Percentiles rank a stretch among this genome's conserved stretches.
Conservation (phyloP, 2,797 vertebrate genomes). For the Chaetophractus vellerosus region DNA sequence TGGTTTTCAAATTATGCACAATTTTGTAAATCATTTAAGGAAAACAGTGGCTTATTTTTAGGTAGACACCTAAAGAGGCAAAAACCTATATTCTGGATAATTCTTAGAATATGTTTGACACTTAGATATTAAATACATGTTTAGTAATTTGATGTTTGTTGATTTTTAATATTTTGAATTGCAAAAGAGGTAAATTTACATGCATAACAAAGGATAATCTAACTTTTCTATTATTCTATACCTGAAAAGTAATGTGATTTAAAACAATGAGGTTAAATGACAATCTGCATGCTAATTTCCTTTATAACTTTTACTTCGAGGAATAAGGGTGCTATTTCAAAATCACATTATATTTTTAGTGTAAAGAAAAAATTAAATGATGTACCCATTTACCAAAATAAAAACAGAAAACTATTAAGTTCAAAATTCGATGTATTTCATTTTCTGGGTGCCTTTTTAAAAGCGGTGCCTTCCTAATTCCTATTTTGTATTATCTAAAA, state of each 20-base stretch:
- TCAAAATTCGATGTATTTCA: background rate
- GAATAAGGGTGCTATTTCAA: background rate
- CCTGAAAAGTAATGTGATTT: background rate
- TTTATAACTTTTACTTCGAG: background rate
- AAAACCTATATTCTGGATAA: background rate
- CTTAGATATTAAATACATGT: background rate
- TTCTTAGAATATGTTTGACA: background rate
- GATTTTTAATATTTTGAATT: background rate
- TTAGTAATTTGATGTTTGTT: background rate
- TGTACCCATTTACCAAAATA: background rate
- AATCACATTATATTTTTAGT: background rate
- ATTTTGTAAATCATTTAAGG: background rate
- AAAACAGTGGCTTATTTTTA: slow-evolving; percentile 1
- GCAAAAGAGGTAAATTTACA: background rate
- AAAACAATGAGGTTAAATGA: background rate
- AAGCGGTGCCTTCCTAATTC: background rate
- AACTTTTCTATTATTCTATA: background rate
- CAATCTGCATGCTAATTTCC: background rate
- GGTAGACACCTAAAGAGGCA: background rate
- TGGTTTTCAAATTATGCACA: slow-evolving; percentile 26
- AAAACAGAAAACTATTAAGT: slow-evolving; percentile 10
- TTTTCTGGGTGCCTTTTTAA: slow-evolving; percentile 1
- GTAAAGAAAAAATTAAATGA: slow-evolving; percentile 20
- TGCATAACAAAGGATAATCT: background rate
- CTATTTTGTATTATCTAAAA: background rate